phyloP scores from a whole-genome alignment of 1,140 invertebrate species.

The Drosophila simulans region DNA sequence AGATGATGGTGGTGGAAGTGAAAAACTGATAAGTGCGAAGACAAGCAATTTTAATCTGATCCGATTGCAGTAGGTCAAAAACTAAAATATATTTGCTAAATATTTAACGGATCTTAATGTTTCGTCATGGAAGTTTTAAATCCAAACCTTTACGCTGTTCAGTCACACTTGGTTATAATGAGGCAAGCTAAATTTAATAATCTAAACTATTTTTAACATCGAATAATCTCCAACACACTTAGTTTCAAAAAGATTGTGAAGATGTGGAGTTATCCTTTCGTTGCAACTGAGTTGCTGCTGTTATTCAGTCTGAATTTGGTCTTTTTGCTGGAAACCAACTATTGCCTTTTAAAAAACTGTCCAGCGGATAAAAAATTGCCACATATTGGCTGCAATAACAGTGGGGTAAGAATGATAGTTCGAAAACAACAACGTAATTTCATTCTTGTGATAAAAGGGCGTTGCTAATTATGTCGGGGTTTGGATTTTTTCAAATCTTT shows the following conservation, averaged over 20 bases:
- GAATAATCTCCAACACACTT: neutral
- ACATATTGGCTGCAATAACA: slow-evolving; percentile 2
- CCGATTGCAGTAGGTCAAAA: too few relatives aligned
- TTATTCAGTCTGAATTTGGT: neutral
- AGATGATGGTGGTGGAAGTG: neutral
- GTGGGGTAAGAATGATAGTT: neutral
- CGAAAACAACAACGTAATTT: too few relatives aligned
- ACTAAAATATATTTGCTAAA: too few relatives aligned
- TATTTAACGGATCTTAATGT: too few relatives aligned
- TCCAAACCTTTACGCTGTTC: neutral
- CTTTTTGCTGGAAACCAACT: neutral
- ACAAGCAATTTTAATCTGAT: too few relatives aligned
- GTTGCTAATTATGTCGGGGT: too few relatives aligned
- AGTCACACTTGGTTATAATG: neutral
- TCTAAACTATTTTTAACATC: neutral
- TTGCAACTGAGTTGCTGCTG: neutral
- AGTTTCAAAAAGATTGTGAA: neutral
- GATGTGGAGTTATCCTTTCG: neutral
- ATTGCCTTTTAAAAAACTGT: neutral
- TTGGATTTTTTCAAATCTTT: too few relatives aligned
- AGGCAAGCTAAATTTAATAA: neutral
- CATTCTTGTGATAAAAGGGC: too few relatives aligned
- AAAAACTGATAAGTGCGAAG: too few relatives aligned
- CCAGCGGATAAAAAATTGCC: neutral
- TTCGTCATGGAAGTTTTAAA: too few relatives aligned